Base-by-base conservation (phyloP, 2,113 vertebrate genomes). In the Gallinago undulata region DNA sequence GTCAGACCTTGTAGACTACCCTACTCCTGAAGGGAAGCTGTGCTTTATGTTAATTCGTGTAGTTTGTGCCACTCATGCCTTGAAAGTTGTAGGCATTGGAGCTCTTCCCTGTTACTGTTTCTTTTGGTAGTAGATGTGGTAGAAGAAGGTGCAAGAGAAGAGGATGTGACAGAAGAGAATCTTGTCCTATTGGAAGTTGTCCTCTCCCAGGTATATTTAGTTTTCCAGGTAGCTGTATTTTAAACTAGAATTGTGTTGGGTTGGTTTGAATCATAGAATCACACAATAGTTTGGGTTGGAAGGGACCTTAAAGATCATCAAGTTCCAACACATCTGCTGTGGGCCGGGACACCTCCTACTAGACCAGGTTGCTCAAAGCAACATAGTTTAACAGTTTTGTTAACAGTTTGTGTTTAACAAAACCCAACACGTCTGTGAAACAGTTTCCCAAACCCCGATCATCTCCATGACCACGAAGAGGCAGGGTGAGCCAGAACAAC, bases 381-480 rank as follows among this genome's bases (percentile, higher is more conserved):
- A 30, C 51, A 53, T 39, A 39, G 39, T 39, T 39, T 12, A 53
- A 16, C 51, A 53, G 39, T 39, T 39, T 39, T 39, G 39, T 39
- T 39, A 53, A 28, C 25, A 28, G 15, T 59, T 53, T 72, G 11
- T 27, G 16, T 60, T 74, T 80, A 21, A 8, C 31, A 59, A 39
- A 75, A 75, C 39, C 33, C 37, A 50, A 8, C 3, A 0, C 10
- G 57, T 72, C 13, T 6, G 19, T 14, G 23, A 68, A 75, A 56
- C 10, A 9, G 28, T 59, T 92, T 47, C 45, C 28, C 57, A 64
- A 70, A 3, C 16, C 10, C 35, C 25, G 19, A 47, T 48, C 5
- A 7, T n/a, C 56, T 64, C 23, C 37, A 7, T 0, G 6, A 13
- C 64, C 1, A 0, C 24, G 56, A 64, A 27, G 35, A 16, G 7